A percentile compares a stretch with the other conserved stretches of the same genome.
Conservation (phyloP, 2,797 vertebrate genomes). For the Leptoclinus maculatus region DNA sequence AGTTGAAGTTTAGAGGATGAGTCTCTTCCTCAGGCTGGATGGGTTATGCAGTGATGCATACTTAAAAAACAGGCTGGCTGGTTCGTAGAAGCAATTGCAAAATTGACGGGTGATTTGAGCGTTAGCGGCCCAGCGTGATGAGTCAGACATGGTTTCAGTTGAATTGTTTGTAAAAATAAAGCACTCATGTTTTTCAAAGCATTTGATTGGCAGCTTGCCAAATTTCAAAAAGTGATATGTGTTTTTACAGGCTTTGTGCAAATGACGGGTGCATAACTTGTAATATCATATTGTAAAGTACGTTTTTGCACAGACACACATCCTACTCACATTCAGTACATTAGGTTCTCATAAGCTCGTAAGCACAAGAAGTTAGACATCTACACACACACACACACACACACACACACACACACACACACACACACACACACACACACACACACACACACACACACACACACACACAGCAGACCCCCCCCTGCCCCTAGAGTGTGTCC, state of each 20-base stretch:
- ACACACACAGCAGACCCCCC: conserved; percentile 23
- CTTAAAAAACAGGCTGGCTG: neutral
- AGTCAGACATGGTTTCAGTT: neutral
- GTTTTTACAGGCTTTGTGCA: neutral
- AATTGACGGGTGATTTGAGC: neutral
- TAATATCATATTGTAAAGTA: neutral
- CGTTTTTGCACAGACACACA: neutral
- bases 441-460: conserved; percentile 2
- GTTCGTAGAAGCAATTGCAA: neutral
- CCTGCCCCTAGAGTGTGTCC: conserved; percentile 55
- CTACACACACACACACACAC: neutral
- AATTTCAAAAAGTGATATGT: neutral
- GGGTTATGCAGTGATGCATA: neutral
- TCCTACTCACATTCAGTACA: neutral
- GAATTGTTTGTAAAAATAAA: neutral
- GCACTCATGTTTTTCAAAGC: neutral
- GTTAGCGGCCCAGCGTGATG: neutral
- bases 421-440: neutral
- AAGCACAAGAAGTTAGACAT: conserved; percentile 13
- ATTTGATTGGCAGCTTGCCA: neutral
- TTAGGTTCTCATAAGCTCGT: conserved; percentile 13
- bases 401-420: neutral
- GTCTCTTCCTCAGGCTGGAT: neutral
- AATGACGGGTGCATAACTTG: neutral
- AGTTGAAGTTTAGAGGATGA: neutral